Base-by-base conservation (phyloP, 2,888 invertebrate species). In the Morpho achilles region DNA sequence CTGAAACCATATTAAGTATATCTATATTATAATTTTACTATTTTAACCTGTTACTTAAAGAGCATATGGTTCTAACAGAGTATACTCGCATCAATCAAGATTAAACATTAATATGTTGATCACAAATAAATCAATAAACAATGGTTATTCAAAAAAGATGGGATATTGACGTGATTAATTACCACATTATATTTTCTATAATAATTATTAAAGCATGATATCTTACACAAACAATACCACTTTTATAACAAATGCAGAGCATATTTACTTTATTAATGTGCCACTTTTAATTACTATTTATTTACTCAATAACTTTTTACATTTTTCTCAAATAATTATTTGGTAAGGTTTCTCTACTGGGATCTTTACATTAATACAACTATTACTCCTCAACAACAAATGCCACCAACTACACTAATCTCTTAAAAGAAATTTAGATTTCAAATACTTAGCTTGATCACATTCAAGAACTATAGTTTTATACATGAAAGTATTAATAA, bases 381-480 rank as follows among this genome's bases (percentile, higher is more conserved):
- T 60, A 58, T 51, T 55, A 53, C 53, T 40, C 40, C n/a, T 54
- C 43, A 58, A 57, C 50, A 58, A 60, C 51, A 62, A 64, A 62
- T 64, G 64, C 64, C 58, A 49, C 52, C 55, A 57, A 58, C 50
- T 59, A 54, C 42, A 22, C 59, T 58, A 57, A 46, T 53, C 58
- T 39, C 10, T 59, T 54, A 41, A 50, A 48, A 50, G n/a, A 40
- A n/a, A n/a, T 40, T 41, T 48, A 54, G 32, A 55, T 8, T 47
- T 48, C 53, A 65, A 65, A 65, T 66, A 64, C 64, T 60, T 51
- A 51, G 56, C 46, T 59, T 50, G 53, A 62, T 68, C 64, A 65
- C 61, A 65, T 64, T 46, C 45, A 16, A 53, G 8, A 47, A 22
- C 9, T 47, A 22, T 9, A 48, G 22, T 54, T 32, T 42, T 10